Conservation (phyloP, 1,140 invertebrate genomes). For the Temnothorax longispinosus region DNA sequence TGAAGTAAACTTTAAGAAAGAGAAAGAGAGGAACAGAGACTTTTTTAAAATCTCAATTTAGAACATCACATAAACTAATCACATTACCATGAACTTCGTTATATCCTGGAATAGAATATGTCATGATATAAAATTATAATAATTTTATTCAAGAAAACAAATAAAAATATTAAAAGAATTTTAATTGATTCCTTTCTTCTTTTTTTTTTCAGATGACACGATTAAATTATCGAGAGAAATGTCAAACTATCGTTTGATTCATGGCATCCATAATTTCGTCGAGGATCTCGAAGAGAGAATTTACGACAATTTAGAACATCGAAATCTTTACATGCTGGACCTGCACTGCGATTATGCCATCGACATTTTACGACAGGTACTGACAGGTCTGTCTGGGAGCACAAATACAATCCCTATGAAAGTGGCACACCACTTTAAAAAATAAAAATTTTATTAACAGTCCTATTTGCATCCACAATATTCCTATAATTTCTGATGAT, state of each 20-base stretch:
- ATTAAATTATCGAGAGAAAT: slow-evolving; percentile 43
- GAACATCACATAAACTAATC: neutral
- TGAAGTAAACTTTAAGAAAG: neutral
- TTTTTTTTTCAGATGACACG: slow-evolving; percentile 31
- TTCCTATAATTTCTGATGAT: no score
- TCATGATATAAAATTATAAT: neutral
- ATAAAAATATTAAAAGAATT: neutral
- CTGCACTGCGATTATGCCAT: slow-evolving; percentile 59
- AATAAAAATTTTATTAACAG: neutral
- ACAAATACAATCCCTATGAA: neutral
- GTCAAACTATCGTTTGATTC: slow-evolving; percentile 26
- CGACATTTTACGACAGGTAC: slow-evolving; percentile 52
- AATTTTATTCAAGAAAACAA: neutral
- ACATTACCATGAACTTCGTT: neutral
- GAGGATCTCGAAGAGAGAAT: neutral
- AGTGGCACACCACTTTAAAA: neutral
- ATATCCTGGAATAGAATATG: neutral
- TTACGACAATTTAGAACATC: slow-evolving; percentile 54
- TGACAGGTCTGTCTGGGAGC: neutral
- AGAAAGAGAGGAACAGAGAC: neutral
- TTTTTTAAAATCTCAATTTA: neutral
- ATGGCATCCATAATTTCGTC: slow-evolving; percentile 11
- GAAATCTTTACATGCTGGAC: slow-evolving; percentile 58
- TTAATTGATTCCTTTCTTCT: neutral
- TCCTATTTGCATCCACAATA: no score